Evolutionary conservation across 2,113 vertebrate genomes (phyloP).

Genomic region (Thryonomys swinderianus): DNA sequence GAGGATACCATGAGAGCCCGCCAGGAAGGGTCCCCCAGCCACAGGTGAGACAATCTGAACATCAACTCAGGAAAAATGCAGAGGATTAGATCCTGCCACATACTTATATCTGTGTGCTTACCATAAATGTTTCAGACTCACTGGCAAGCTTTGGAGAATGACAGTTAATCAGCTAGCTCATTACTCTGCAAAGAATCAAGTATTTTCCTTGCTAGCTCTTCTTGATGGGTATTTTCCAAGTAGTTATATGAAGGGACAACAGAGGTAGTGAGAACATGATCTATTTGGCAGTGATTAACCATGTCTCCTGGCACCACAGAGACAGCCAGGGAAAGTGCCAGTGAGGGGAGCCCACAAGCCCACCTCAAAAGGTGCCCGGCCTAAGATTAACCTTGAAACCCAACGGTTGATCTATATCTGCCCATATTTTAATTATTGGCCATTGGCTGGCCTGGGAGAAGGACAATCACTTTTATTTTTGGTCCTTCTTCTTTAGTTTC

Average conservation of each 20-base stretch:
- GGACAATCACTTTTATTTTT: not conserved
- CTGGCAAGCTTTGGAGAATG: not conserved
- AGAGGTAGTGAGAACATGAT: fast-evolving
- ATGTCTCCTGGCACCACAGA: fast-evolving
- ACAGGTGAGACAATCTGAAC: not conserved
- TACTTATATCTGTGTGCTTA: not conserved
- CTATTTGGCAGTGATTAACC: fast-evolving
- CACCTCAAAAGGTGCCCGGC: fast-evolving
- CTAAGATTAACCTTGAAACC: fast-evolving
- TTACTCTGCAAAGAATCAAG: not conserved
- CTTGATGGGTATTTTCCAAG: not conserved
- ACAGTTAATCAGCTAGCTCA: not conserved
- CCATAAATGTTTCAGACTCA: not conserved
- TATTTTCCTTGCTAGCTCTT: not conserved
- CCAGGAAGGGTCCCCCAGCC: not conserved
- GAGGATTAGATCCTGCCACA: fast-evolving
- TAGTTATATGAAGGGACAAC: too few species aligned
- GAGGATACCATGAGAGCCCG: not conserved
- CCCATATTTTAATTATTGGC: fast-evolving
- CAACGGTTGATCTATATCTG: fast-evolving
- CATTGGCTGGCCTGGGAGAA: not conserved
- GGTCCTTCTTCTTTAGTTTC: not conserved
- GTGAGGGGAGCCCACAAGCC: fast-evolving
- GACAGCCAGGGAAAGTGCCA: fast-evolving
- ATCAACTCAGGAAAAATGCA: fast-evolving